A percentile compares a stretch with the other conserved stretches of the same genome.
Evolutionary conservation across 1,140 invertebrate genomes (phyloP).

Genomic region (Diorhabda carinulata): DNA sequence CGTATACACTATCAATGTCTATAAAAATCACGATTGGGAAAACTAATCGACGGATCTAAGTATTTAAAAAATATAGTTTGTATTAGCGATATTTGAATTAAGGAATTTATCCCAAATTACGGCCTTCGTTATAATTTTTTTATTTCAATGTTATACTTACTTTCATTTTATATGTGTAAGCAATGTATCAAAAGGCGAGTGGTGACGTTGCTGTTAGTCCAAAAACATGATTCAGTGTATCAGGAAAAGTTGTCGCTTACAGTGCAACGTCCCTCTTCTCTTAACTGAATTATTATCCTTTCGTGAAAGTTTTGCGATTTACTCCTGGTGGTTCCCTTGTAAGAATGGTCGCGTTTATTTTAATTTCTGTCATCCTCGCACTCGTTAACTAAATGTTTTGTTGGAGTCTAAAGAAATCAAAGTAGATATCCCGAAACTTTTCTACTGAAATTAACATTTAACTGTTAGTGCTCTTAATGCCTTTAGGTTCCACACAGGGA

Average conservation of each 20-base stretch:
- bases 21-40: no score
- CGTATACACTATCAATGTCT: no score
- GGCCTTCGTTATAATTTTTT: no score
- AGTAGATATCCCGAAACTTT: conserved; percentile 18
- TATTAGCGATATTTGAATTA: no score
- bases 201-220: not conserved
- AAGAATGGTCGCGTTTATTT: conserved; percentile 29
- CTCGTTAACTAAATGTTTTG: conserved; percentile 25
- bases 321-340: conserved; percentile 24
- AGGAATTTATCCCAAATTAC: no score
- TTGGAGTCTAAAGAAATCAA: conserved; percentile 18
- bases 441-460: conserved; percentile 16
- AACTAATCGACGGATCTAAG: no score
- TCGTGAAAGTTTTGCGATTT: conserved; percentile 31
- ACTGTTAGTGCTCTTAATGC: conserved; percentile 4
- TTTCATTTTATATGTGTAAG: no score
- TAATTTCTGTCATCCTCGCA: conserved; percentile 30
- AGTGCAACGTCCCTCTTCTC: conserved; percentile 17
- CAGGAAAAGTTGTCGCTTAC: conserved; percentile 21
- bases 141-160: no score
- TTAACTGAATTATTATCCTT: conserved; percentile 36
- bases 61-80: no score
- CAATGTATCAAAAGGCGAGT: no score
- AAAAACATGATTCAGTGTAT: conserved; percentile 22
- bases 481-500: conserved; percentile 5